These are phyloP conservation scores for Ursus arctos DNA, from an alignment of 2,113 vertebrate species.

Conservation along the genomic window DNA sequence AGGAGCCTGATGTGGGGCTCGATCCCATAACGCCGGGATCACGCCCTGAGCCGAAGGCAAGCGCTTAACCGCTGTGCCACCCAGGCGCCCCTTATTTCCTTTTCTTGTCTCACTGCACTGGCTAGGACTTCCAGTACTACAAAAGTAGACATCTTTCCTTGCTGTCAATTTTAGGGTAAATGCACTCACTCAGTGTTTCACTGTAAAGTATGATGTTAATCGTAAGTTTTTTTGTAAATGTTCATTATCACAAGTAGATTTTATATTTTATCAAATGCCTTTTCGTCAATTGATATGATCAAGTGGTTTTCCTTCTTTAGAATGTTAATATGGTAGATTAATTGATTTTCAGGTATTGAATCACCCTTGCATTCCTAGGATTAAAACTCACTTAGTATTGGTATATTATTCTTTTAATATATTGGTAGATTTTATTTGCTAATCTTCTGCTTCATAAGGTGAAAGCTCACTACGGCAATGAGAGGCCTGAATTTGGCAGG, in stretches of 20 bases:
- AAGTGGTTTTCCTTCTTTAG: slow-evolving; percentile 26
- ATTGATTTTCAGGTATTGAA: slow-evolving; percentile 7
- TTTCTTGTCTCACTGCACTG: slow-evolving; percentile 18
- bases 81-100: not conserved
- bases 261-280: slow-evolving; percentile 35
- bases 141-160: not conserved
- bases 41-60: no score
- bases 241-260: slow-evolving; percentile 25
- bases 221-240: slow-evolving; percentile 29
- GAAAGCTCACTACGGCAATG: not conserved
- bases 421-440: slow-evolving; percentile 16
- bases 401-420: slow-evolving; percentile 20
- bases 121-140: not conserved
- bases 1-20: no score
- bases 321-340: not conserved
- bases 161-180: not conserved
- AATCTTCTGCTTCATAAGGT: slow-evolving; percentile 6
- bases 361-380: slow-evolving; percentile 16
- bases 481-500: not conserved
- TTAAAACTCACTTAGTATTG: not conserved
- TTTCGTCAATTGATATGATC: slow-evolving; percentile 35
- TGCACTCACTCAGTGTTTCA: slow-evolving; percentile 34
- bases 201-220: not conserved
- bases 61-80: no score
- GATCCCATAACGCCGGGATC: no score